Conservation (phyloP, 2,113 vertebrate species). For the Aphelocoma coerulescens region DNA sequence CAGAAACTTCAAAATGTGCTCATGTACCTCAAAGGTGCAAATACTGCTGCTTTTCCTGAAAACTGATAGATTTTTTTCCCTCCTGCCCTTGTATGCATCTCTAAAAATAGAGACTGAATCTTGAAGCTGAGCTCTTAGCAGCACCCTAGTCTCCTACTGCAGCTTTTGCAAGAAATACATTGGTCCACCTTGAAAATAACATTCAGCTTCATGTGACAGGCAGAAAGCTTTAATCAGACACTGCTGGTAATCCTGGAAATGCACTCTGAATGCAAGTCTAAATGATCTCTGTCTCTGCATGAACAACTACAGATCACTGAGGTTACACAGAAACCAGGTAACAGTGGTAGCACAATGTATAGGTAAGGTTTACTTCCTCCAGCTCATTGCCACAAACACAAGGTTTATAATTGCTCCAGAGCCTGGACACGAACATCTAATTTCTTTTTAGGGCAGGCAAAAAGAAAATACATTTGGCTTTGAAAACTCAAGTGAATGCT, state of each 20-base stretch:
- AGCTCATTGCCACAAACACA: background rate
- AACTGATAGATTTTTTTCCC: background rate
- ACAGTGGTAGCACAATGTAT: background rate
- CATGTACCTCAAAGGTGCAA: background rate
- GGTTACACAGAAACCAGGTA: background rate
- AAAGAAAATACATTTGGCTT: background rate
- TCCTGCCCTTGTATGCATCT: background rate
- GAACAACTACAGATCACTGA: background rate
- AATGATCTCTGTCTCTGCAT: background rate
- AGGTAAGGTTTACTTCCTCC: background rate
- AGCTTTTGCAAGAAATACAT: rapidly evolving
- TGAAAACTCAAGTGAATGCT: background rate
- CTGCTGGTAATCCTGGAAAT: background rate
- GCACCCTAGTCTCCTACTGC: background rate
- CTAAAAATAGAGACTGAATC: background rate
- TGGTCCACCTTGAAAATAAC: background rate
- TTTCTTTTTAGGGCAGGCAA: background rate
- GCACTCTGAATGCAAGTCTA: background rate
- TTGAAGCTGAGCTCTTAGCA: background rate
- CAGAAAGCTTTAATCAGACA: background rate
- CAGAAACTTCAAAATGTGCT: background rate
- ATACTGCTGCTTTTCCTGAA: background rate
- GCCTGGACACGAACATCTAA: background rate
- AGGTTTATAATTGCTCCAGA: background rate
- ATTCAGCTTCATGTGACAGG: background rate